Evolutionary conservation across 2,888 invertebrate species (phyloP).

Genomic region (Fissipunctia ypsillon): DNA sequence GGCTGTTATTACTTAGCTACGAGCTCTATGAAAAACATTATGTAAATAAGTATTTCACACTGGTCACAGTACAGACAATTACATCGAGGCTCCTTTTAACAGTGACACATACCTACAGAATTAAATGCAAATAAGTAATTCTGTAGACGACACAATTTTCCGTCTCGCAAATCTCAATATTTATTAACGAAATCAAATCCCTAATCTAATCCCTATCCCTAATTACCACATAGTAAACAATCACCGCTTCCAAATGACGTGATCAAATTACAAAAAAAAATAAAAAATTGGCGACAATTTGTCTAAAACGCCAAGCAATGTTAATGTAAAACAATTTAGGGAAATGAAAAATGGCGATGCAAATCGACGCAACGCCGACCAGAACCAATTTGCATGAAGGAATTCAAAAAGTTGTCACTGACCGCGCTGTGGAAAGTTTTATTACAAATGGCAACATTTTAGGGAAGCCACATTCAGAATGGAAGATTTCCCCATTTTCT

Average conservation of each 20-base stretch:
- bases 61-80: neutral
- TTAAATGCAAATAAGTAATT: constrained; percentile 12
- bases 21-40: no score
- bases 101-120: neutral
- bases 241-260: constrained; percentile 12
- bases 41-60: neutral
- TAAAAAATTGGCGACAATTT: constrained; percentile 44
- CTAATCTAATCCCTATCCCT: no score
- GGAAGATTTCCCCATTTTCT: constrained; percentile 36
- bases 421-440: constrained; percentile 53
- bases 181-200: constrained; percentile 26
- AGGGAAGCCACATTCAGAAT: constrained; percentile 45
- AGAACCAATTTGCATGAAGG: constrained; percentile 57
- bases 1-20: no score
- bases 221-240: constrained; percentile 7
- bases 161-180: constrained; percentile 11
- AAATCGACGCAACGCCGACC: constrained; percentile 36
- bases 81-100: neutral
- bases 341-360: constrained; percentile 56
- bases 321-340: constrained; percentile 40
- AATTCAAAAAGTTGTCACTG: constrained; percentile 56
- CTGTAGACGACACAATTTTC: neutral
- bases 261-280: constrained; percentile 34
- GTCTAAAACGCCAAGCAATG: constrained; percentile 39
- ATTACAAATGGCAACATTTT: constrained; percentile 61